Evolutionary conservation across 2,888 invertebrate species (phyloP), one percentile per base, ranked within the genome.

Genomic region (Pandemis corylana): DNA sequence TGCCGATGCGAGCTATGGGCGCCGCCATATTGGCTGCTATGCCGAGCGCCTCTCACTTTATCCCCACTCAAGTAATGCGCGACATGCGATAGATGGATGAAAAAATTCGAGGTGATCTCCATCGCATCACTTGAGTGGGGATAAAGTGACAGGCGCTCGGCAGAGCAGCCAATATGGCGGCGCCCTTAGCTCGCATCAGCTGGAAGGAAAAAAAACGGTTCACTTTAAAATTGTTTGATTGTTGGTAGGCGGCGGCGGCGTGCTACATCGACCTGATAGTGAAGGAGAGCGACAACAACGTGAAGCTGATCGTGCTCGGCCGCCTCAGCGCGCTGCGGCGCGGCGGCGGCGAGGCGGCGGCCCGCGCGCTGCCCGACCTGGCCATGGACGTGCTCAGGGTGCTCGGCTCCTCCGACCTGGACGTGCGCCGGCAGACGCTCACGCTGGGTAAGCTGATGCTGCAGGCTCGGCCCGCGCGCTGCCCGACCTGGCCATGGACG

Each of bases 221-320:
- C 2, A 36, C 1, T 36, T 36, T 36, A 20, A 20, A 20, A 20
- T 20, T 20, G 20, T 36, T 15, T 15, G 0, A 1, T 53, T 5
- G 2, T 5, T 4, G 15, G 2, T 76, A 92, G 96, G 99, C 99
- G 46, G 99, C 99, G 0, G 99, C 99, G 2, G 97, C 97, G 56
- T 99, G 99, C 90, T 99, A 99, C 93, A 99, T 99, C 85, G 99
- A 99, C 87, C 94, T 99, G 80, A 98, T 99, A 77, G 97, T 99
- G n/a, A 99, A 99, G 91, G 99, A 99, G 90, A 99, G 99, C 91
- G 99, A 99, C 91, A 99, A 99, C 94, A 99, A 99, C 94, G 99
- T 99, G 15, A 99, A 99, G 94, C 95, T 99, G 75, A 99, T 99
- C 82, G 99, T 99, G 9, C 95, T 99, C 83, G 99, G 99, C 84